These are phyloP conservation scores for Melinopterus prodromus DNA, from an alignment of 2,888 invertebrate genomes.

Conservation along the genomic window DNA sequence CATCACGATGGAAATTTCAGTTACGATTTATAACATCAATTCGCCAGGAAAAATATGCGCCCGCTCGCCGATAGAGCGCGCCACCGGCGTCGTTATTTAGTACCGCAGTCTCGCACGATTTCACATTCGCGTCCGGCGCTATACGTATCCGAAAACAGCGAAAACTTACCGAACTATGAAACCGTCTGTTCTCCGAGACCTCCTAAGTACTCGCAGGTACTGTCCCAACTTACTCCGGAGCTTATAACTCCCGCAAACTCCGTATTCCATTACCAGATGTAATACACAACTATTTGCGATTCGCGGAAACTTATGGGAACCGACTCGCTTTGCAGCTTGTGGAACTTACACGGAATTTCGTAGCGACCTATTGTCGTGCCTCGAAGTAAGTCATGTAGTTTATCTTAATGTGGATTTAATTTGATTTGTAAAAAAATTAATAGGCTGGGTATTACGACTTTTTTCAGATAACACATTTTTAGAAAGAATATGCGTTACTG, in stretches of 20 bases:
- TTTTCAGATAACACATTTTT: too few relatives aligned
- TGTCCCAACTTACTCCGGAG: neutral
- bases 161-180: slow-evolving; percentile 5
- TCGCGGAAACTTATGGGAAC: neutral
- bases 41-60: too few relatives aligned
- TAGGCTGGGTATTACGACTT: too few relatives aligned
- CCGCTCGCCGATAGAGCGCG: neutral
- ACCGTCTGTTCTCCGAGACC: neutral
- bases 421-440: too few relatives aligned
- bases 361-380: neutral
- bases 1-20: too few relatives aligned
- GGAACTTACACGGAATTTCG: neutral
- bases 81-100: slow-evolving; percentile 5
- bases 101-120: neutral
- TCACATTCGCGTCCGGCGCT: neutral
- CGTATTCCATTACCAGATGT: slow-evolving; percentile 4
- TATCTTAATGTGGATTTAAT: neutral
- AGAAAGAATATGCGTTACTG: too few relatives aligned
- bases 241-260: neutral
- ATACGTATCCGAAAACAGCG: slow-evolving; percentile 4
- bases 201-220: neutral
- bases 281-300: slow-evolving; percentile 4
- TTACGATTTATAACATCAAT: too few relatives aligned
- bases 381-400: neutral
- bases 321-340: neutral